A percentile compares a stretch with the other conserved stretches of the same genome.
Conservation (phyloP, 2,888 invertebrate species). For the Ellobium chinense region DNA sequence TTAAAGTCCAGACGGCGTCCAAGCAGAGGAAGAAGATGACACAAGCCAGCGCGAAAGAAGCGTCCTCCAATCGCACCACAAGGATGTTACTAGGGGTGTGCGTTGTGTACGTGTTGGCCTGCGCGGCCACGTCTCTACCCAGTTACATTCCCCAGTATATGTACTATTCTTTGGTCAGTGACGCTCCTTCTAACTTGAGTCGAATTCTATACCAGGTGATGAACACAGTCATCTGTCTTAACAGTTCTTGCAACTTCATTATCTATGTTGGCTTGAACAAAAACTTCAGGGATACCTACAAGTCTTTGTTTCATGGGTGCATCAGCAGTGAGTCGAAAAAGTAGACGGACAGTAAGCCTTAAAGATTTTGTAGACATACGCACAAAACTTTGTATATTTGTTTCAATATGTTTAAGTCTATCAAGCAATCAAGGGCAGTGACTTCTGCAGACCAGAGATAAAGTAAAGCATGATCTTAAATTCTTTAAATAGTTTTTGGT, state of each 20-base stretch:
- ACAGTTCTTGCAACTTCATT: constrained; percentile 38
- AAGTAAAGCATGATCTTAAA: too few species aligned
- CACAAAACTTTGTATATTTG: too few species aligned
- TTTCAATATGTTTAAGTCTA: too few species aligned
- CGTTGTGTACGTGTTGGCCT: constrained; percentile 23
- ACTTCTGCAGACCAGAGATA: too few species aligned
- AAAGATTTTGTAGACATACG: too few species aligned
- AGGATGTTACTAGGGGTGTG: constrained; percentile 28
- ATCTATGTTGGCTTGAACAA: constrained; percentile 30
- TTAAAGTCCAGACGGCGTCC: neutral
- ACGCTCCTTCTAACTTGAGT: neutral
- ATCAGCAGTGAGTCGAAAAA: too few species aligned
- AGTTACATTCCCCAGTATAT: too few species aligned
- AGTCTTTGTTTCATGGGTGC: too few species aligned
- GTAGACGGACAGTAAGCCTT: too few species aligned
- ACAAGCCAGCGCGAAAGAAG: neutral
- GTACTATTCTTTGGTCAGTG: neutral
- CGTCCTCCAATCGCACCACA: constrained; percentile 4
- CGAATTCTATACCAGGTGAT: neutral
- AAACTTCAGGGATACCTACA: constrained; percentile 25
- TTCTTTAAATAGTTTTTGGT: too few species aligned
- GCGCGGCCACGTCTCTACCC: constrained; percentile 15
- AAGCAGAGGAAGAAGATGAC: constrained; percentile 20
- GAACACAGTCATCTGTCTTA: constrained; percentile 13
- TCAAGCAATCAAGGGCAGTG: too few species aligned